These are phyloP conservation scores for Nothocercus nigrocapillus DNA, from an alignment of 2,113 vertebrate species.

Conservation along the genomic window DNA sequence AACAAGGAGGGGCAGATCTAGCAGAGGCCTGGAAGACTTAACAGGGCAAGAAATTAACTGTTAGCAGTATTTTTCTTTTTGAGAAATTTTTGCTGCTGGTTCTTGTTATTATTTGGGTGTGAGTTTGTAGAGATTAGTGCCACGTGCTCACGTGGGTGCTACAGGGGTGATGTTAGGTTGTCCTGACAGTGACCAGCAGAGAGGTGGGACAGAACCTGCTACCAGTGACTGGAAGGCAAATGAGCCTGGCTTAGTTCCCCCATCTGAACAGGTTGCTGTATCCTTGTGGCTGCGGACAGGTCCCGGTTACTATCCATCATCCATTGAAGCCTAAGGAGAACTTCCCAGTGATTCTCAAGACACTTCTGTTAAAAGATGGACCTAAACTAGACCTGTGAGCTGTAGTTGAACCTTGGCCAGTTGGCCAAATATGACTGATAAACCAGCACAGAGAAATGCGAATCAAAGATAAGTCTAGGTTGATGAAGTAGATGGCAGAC, in stretches of 20 bases:
- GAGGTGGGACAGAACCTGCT: background rate
- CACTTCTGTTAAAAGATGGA: background rate
- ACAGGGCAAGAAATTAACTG: background rate
- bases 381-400: background rate
- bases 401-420: background rate
- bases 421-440: background rate
- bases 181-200: background rate
- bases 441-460: background rate
- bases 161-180: accelerated
- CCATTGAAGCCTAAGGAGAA: background rate
- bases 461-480: background rate
- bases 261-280: background rate
- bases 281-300: background rate
- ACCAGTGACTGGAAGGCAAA: background rate
- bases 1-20: background rate
- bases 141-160: background rate
- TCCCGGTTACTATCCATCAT: background rate
- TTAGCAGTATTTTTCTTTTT: background rate
- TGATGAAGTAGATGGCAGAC: background rate
- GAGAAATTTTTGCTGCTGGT: background rate
- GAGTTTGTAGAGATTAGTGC: background rate
- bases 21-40: accelerated
- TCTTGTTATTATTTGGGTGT: background rate
- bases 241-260: background rate
- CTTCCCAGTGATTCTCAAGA: background rate